phyloP scores from a whole-genome alignment of 2,888 invertebrate species.

The Protonemura montana region DNA sequence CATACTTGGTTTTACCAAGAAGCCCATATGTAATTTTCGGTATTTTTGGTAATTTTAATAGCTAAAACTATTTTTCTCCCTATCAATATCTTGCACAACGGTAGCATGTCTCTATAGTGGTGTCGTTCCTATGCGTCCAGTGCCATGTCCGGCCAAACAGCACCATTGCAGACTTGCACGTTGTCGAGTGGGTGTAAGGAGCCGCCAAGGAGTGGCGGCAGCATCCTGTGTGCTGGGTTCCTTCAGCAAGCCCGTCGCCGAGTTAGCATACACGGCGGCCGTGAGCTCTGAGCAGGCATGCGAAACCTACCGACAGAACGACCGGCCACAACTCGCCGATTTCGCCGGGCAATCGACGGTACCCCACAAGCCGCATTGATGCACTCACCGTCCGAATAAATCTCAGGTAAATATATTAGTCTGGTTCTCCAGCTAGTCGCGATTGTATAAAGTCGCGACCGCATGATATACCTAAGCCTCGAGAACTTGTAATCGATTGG shows the following conservation, averaged over 20 bases:
- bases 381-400: too few species aligned
- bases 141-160: too few species aligned
- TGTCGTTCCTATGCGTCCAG: too few species aligned
- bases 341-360: not conserved
- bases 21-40: too few species aligned
- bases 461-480: not conserved
- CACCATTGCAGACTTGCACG: not conserved
- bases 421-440: not conserved
- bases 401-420: not conserved
- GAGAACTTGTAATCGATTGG: not conserved
- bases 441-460: not conserved
- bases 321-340: not conserved
- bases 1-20: too few species aligned
- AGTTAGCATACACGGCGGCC: conserved; percentile 37
- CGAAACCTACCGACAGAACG: not conserved
- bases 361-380: not conserved
- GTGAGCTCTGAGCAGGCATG: not conserved
- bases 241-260: not conserved
- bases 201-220: conserved; percentile 39
- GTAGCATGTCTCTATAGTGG: too few species aligned
- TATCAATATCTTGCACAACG: too few species aligned
- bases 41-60: too few species aligned
- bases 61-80: too few species aligned
- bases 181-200: conserved; percentile 30
- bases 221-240: conserved; percentile 33